phyloP scores from a whole-genome alignment of 2,888 invertebrate genomes.

The Timandra comae region DNA sequence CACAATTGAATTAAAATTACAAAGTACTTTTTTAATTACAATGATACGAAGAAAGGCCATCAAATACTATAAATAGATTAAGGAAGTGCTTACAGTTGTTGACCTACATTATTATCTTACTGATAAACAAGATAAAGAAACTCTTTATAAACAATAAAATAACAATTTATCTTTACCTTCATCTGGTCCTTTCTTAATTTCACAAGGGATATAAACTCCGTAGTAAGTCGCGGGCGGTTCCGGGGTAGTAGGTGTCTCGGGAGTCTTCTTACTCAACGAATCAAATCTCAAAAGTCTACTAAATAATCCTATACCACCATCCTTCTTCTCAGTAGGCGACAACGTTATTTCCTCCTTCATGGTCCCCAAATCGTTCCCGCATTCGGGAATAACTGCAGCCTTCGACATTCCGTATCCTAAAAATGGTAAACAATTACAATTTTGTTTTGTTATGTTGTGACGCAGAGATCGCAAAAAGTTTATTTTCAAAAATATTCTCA shows the following conservation, averaged over 20 bases:
- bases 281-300: constrained; percentile 61
- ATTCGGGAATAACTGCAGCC: constrained; percentile 58
- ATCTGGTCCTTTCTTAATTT: constrained; percentile 69
- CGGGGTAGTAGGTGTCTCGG: constrained; percentile 42
- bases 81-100: constrained; percentile 16
- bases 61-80: constrained; percentile 6
- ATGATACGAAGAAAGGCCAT: no score
- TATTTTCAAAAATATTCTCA: constrained; percentile 51
- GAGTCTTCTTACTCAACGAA: constrained; percentile 43
- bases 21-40: no score
- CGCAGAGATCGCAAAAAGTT: constrained; percentile 49
- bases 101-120: constrained; percentile 24
- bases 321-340: constrained; percentile 58
- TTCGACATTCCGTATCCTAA: constrained; percentile 61
- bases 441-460: constrained; percentile 70
- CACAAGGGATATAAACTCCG: constrained; percentile 74
- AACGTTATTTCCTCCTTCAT: constrained; percentile 57
- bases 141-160: constrained; percentile 9
- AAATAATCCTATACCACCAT: constrained; percentile 56
- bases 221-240: constrained; percentile 58
- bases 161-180: constrained; percentile 50
- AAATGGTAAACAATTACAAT: constrained; percentile 60
- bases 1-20: no score
- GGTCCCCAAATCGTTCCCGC: constrained; percentile 54
- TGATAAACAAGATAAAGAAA: constrained; percentile 12